Evolutionary conservation across 2,113 vertebrate species (phyloP).

Genomic region (Thalassarche chlororhynchos): DNA sequence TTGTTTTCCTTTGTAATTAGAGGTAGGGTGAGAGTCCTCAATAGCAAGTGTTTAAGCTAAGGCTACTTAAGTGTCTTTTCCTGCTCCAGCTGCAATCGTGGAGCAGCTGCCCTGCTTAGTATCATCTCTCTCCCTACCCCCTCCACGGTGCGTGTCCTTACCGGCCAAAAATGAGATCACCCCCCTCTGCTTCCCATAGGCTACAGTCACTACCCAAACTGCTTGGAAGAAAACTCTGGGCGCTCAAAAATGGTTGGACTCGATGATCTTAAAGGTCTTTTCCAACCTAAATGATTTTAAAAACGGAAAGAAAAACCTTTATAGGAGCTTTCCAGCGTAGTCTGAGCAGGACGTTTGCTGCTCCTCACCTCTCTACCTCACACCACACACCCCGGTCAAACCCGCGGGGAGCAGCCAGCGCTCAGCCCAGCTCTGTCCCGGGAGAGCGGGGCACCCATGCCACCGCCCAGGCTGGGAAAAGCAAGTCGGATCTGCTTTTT

Average conservation of each 20-base stretch:
- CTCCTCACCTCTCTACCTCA: neutral
- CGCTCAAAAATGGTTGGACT: neutral
- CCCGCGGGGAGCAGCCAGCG: neutral
- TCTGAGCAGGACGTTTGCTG: neutral
- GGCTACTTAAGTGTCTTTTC: no score
- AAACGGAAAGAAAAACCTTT: neutral
- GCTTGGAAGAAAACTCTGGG: neutral
- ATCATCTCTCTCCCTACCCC: fast-evolving
- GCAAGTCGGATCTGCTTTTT: no score
- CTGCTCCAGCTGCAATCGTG: neutral
- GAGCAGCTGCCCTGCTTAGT: neutral
- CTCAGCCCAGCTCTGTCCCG: neutral
- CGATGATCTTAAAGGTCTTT: no score
- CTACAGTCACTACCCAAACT: no score
- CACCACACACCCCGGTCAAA: neutral
- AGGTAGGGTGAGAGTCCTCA: neutral
- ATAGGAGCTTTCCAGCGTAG: neutral
- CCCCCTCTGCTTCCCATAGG: neutral
- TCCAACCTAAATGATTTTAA: neutral
- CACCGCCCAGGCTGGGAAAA: neutral
- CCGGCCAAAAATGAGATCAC: neutral
- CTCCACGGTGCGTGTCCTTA: fast-evolving
- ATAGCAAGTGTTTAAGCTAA: neutral
- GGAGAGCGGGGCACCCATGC: fast-evolving
- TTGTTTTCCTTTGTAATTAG: neutral